Percentiles rank a stretch among this genome's conserved stretches.
phyloP scores from a whole-genome alignment of 2,113 vertebrate species.

The Egretta garzetta region DNA sequence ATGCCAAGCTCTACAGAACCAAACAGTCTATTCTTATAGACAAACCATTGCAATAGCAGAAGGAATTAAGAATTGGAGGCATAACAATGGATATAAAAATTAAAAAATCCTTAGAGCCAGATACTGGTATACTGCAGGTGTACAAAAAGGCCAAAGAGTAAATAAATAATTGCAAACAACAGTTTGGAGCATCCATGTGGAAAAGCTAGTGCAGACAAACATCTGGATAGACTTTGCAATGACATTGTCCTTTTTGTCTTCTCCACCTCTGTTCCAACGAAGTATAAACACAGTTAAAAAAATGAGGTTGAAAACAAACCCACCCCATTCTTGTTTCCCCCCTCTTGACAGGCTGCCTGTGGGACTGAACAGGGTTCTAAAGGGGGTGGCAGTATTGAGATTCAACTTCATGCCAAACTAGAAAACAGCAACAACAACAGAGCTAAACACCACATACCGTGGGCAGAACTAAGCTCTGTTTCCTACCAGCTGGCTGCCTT shows the following conservation, averaged over 20 bases:
- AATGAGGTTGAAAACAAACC: background rate
- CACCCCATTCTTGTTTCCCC: background rate
- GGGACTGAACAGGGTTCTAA: background rate
- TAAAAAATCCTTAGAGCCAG: background rate
- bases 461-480: background rate
- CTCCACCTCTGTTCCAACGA: background rate
- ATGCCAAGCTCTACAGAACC: background rate
- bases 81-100: background rate
- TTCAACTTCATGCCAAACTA: background rate
- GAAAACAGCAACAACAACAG: background rate
- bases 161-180: background rate
- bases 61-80: background rate
- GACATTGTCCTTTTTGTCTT: background rate
- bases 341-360: background rate
- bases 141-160: background rate
- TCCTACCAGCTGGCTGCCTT: background rate
- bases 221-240: background rate
- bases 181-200: background rate
- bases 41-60: background rate
- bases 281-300: background rate
- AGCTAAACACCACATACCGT: background rate
- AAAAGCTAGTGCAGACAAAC: background rate
- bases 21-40: background rate
- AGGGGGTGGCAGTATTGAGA: accelerated
- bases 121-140: background rate